A percentile compares a stretch with the other conserved stretches of the same genome.
Conservation (phyloP, 1,140 invertebrate species). For the Neomicropteryx cornuta region DNA sequence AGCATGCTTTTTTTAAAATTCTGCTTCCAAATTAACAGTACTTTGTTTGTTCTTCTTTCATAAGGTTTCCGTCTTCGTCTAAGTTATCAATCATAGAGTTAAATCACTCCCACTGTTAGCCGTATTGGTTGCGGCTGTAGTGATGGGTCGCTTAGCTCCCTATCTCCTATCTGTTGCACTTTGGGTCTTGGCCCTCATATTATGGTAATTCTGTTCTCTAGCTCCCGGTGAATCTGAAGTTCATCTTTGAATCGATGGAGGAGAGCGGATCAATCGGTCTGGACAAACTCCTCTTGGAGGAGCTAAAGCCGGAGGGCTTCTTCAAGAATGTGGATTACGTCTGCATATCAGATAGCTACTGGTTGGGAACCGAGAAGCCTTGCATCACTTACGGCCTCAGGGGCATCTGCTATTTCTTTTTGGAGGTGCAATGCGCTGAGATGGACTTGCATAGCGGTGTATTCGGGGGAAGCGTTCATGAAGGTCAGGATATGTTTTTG, state of each 20-base stretch:
- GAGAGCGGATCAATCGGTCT: conserved; percentile 93
- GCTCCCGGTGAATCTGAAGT: conserved; percentile 91
- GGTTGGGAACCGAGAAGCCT: conserved; percentile 92
- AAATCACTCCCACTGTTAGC: too few species aligned
- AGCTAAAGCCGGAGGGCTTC: conserved; percentile 51
- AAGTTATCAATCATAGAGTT: too few species aligned
- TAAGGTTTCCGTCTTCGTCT: too few species aligned
- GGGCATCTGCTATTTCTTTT: conserved; percentile 85
- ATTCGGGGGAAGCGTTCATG: conserved; percentile 82
- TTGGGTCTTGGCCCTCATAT: neutral
- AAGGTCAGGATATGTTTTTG: conserved; percentile 24
- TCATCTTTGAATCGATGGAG: conserved; percentile 98
- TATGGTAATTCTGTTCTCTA: too few species aligned
- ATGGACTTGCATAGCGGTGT: conserved; percentile 95
- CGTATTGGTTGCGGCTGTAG: neutral
- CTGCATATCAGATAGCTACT: conserved; percentile 98
- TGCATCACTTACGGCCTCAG: conserved; percentile 95
- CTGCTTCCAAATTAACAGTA: too few species aligned
- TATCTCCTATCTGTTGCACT: neutral
- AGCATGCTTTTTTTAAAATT: too few species aligned
- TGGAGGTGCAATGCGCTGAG: conserved; percentile 79
- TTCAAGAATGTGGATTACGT: conserved; percentile 83
- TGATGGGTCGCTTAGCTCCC: neutral
- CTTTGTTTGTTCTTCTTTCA: too few species aligned
- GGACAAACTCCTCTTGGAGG: conserved; percentile 68